A percentile compares a stretch with the other conserved stretches of the same genome.
Conservation (phyloP, 1,140 invertebrate genomes). For the Drosophila melanica region DNA sequence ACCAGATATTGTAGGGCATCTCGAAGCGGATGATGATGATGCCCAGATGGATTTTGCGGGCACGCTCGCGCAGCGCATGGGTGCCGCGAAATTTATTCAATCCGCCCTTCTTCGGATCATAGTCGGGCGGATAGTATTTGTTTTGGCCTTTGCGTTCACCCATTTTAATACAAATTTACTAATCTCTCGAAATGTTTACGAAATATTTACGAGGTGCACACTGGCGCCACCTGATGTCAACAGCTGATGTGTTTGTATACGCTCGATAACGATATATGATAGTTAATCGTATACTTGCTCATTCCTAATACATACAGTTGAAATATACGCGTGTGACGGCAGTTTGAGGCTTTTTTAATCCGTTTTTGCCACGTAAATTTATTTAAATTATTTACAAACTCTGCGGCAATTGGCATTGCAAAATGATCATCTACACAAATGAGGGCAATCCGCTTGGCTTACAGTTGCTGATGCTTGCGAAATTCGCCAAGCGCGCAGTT, state of each 20-base stretch:
- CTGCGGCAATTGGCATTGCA: conserved; percentile 2
- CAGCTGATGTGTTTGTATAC: conserved; percentile 7
- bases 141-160: conserved; percentile 99
- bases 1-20: conserved; percentile 99
- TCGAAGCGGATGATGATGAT: conserved; percentile 99
- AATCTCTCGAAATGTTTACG: conserved; percentile 20
- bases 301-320: conserved; percentile 24
- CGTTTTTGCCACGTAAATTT: conserved; percentile 77
- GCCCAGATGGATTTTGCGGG: conserved; percentile 96
- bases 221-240: conserved; percentile 18
- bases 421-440: conserved; percentile 88
- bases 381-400: conserved; percentile 35
- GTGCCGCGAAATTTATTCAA: conserved; percentile 97
- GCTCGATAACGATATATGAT: background rate
- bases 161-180: conserved; percentile 86
- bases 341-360: conserved; percentile 29
- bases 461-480: conserved; percentile 88
- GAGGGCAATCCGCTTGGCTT: conserved; percentile 89
- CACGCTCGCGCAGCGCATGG: conserved; percentile 97
- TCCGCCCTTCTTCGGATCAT: conserved; percentile 93
- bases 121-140: conserved; percentile 99
- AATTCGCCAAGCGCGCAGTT: conserved; percentile 86
- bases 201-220: conserved; percentile 6
- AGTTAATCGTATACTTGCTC: conserved; percentile 4
- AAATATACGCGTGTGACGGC: conserved; percentile 20